phyloP scores from a whole-genome alignment of 2,797 vertebrate species.

The Crotalus adamanteus region DNA sequence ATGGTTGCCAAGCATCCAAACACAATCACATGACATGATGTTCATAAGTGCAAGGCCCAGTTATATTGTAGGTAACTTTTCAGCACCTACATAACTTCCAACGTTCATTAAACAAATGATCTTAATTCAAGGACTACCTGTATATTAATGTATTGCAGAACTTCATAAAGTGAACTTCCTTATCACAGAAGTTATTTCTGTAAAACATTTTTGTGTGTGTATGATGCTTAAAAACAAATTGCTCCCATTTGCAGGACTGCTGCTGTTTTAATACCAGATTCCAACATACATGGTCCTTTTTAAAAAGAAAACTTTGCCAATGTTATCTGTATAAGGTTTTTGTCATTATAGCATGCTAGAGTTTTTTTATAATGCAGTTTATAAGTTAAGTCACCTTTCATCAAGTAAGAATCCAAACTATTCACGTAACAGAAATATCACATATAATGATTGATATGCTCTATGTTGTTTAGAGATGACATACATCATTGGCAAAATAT shows the following conservation, averaged over 20 bases:
- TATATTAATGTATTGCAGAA: neutral
- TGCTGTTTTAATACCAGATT: neutral
- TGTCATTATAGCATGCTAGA: neutral
- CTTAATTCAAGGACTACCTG: no score
- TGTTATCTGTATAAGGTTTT: neutral
- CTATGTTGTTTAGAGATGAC: conserved; percentile 37
- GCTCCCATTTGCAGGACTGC: neutral
- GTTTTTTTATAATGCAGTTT: neutral
- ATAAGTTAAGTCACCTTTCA: neutral
- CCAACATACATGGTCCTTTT: neutral
- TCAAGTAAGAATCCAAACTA: neutral
- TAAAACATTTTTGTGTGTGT: neutral
- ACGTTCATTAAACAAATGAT: no score
- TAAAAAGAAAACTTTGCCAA: neutral
- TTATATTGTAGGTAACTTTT: no score
- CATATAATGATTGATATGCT: neutral
- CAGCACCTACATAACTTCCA: no score
- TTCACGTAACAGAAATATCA: neutral
- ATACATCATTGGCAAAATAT: conserved; percentile 36
- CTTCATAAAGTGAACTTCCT: neutral
- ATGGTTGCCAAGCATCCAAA: no score
- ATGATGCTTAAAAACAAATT: neutral
- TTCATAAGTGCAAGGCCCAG: no score
- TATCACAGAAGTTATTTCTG: neutral
- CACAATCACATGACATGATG: no score